A percentile compares a stretch with the other conserved stretches of the same genome.
Evolutionary conservation across 2,888 invertebrate genomes (phyloP).

Genomic region (Artemia sinica): DNA sequence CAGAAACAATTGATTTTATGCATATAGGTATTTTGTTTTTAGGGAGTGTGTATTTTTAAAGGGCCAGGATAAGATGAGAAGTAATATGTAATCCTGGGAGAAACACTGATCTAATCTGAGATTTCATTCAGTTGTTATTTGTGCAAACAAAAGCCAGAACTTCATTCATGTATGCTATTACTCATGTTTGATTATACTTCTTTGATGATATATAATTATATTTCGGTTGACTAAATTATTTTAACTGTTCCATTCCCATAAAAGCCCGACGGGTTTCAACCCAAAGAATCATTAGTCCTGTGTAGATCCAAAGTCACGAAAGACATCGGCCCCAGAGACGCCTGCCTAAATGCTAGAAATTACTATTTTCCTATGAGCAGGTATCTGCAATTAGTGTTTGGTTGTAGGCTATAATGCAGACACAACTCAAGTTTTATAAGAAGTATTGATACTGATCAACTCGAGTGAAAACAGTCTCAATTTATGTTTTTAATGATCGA

Average conservation of each 20-base stretch:
- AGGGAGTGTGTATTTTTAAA: no score
- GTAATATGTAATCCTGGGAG: no score
- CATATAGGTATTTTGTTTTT: no score
- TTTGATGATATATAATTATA: not conserved
- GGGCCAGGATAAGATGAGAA: no score
- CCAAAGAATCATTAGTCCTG: not conserved
- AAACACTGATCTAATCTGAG: no score
- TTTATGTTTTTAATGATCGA: not conserved
- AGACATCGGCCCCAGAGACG: not conserved
- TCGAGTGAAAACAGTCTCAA: constrained; percentile 4
- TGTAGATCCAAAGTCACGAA: constrained; percentile 11
- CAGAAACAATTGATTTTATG: no score
- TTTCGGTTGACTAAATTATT: constrained; percentile 13
- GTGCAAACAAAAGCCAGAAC: no score
- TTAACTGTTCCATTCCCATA: not conserved
- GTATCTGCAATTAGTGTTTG: not conserved
- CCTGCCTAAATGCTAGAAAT: constrained; percentile 4
- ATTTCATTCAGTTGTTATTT: no score
- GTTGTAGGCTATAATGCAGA: constrained; percentile 9
- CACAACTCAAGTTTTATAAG: not conserved
- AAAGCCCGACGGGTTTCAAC: constrained; percentile 10
- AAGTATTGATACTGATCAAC: constrained; percentile 7
- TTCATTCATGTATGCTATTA: no score
- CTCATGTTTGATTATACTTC: no score
- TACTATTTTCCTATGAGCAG: constrained; percentile 11